Conservation (phyloP, 2,888 invertebrate genomes). For the Zeuzera pyrina region DNA sequence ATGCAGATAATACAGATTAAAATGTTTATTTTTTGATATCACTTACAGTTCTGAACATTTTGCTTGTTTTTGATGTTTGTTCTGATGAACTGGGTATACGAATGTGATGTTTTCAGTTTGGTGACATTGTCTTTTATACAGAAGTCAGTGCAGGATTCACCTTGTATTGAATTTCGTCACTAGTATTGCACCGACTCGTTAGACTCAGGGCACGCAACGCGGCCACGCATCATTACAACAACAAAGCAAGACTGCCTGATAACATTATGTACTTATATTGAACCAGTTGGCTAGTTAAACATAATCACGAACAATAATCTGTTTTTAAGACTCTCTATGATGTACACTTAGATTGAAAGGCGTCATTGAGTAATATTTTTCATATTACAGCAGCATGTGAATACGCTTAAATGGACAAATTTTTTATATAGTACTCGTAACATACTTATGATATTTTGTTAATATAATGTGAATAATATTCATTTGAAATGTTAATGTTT, state of each 20-base stretch:
- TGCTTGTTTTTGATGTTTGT: conserved; percentile 30
- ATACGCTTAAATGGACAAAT: no score
- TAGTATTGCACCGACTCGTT: conserved; percentile 37
- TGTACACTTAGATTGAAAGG: no score
- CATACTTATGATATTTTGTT: no score
- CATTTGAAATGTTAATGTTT: no score
- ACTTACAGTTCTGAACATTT: conserved; percentile 60
- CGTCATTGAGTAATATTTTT: no score
- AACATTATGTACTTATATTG: conserved; percentile 28
- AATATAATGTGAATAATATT: no score
- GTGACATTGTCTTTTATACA: conserved; percentile 64
- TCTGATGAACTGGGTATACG: conserved; percentile 41
- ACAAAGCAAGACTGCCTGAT: conserved; percentile 27
- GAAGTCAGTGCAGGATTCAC: conserved; percentile 56
- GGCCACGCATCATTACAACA: conserved; percentile 35
- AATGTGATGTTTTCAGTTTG: conserved; percentile 44
- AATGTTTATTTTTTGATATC: neutral
- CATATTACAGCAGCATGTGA: neutral
- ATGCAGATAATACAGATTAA: neutral
- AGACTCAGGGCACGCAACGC: conserved; percentile 55
- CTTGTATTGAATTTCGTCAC: conserved; percentile 61
- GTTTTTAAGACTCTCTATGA: no score
- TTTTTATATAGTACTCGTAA: no score
- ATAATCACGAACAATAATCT: conserved; percentile 8
- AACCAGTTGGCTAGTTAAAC: conserved; percentile 22